Evolutionary conservation across 2,797 vertebrate genomes (phyloP).

Genomic region (Acanthornis magna): DNA sequence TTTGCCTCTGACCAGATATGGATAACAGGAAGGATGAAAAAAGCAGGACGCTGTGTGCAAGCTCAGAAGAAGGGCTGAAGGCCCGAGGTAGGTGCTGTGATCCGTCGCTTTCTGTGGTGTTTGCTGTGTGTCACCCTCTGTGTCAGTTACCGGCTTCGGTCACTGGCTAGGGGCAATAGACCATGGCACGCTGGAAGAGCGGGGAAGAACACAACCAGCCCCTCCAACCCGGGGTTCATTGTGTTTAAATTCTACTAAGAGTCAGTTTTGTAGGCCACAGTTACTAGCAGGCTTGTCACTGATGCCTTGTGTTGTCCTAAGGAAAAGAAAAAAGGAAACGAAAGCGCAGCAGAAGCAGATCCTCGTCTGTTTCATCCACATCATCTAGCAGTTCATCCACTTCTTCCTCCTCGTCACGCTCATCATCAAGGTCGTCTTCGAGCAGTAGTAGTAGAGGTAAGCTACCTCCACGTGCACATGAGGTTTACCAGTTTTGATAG

Average conservation of each 20-base stretch:
- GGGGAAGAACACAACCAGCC: fast-evolving
- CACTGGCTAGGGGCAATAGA: not conserved
- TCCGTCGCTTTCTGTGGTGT: not conserved
- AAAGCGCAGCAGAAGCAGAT: constrained; percentile 87
- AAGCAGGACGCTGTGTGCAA: not conserved
- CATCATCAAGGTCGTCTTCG: constrained; percentile 77
- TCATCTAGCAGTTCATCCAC: constrained; percentile 71
- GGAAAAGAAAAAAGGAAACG: constrained; percentile 81
- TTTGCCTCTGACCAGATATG: constrained; percentile 52
- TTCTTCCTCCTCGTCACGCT: constrained; percentile 72
- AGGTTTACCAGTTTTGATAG: not conserved
- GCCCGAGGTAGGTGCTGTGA: not conserved
- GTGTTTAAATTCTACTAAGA: not conserved
- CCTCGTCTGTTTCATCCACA: constrained; percentile 75
- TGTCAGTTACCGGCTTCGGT: fast-evolving
- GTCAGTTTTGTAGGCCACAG: not conserved
- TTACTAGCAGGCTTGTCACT: not conserved
- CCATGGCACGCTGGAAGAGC: fast-evolving
- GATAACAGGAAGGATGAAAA: constrained; percentile 42
- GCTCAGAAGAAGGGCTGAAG: constrained; percentile 43
- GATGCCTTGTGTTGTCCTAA: constrained; percentile 15
- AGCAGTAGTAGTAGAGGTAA: constrained; percentile 80
- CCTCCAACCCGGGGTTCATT: fast-evolving
- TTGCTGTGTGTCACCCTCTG: not conserved
- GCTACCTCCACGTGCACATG: not conserved